Evolutionary conservation across 2,888 invertebrate genomes (phyloP).

Genomic region (Ethmia dodecea): DNA sequence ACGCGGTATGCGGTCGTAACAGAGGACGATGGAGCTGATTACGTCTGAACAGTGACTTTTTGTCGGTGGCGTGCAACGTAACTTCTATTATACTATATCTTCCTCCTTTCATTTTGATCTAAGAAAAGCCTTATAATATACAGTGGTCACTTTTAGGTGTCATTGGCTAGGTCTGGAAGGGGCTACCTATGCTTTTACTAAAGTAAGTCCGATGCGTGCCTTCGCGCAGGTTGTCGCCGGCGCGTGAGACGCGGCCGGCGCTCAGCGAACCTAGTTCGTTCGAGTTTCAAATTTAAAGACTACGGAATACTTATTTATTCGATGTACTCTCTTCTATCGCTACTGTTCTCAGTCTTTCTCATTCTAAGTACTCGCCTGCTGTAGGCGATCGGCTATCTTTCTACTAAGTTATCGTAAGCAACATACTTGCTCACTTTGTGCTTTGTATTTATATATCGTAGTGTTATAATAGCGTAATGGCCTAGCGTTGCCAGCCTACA

Average conservation of each 20-base stretch:
- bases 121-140: too few relatives aligned
- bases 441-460: conserved; percentile 63
- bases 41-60: too few relatives aligned
- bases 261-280: conserved; percentile 39
- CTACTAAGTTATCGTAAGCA: conserved; percentile 46
- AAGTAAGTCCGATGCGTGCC: conserved; percentile 8
- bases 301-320: conserved; percentile 35
- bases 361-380: conserved; percentile 17
- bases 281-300: conserved; percentile 26
- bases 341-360: conserved; percentile 22
- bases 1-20: too few relatives aligned
- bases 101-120: too few relatives aligned
- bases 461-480: conserved; percentile 34
- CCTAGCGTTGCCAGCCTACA: conserved; percentile 40
- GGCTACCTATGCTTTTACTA: conserved; percentile 7
- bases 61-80: too few relatives aligned
- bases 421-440: conserved; percentile 64
- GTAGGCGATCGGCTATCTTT: conserved; percentile 27
- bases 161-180: conserved; percentile 4
- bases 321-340: conserved; percentile 20
- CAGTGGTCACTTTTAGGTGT: too few relatives aligned
- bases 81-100: too few relatives aligned
- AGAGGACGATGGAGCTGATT: too few relatives aligned
- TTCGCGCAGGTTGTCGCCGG: conserved; percentile 9
- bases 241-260: conserved; percentile 14